phyloP scores from a whole-genome alignment of 2,113 vertebrate genomes.

The Amia ocellicauda region DNA sequence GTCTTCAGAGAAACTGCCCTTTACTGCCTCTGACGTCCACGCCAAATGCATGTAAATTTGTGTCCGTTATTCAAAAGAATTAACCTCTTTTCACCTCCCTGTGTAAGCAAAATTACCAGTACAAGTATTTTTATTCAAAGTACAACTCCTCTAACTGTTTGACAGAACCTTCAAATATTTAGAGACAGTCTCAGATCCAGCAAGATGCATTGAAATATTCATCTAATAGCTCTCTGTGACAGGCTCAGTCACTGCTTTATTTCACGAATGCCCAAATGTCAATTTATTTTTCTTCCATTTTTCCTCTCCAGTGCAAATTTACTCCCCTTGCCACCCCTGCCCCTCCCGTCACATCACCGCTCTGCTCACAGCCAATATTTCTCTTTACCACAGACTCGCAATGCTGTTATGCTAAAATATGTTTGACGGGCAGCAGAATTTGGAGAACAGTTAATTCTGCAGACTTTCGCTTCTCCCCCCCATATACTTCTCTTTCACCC shows the following conservation, averaged over 20 bases:
- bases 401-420: slow-evolving; percentile 47
- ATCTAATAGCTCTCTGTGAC: slow-evolving; percentile 47
- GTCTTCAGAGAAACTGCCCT: no score
- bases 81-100: no score
- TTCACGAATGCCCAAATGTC: slow-evolving; percentile 30
- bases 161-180: slow-evolving; percentile 34
- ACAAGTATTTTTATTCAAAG: slow-evolving; percentile 22
- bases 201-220: slow-evolving; percentile 48
- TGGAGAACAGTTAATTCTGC: slow-evolving; percentile 43
- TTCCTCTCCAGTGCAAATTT: slow-evolving; percentile 26
- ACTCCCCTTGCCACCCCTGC: slow-evolving; percentile 19
- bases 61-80: no score
- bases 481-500: slow-evolving; percentile 12
- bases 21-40: no score
- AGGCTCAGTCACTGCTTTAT: slow-evolving; percentile 29
- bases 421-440: slow-evolving; percentile 41
- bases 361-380: slow-evolving; percentile 34
- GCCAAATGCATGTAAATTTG: no score
- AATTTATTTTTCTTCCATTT: slow-evolving; percentile 32
- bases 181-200: slow-evolving; percentile 25
- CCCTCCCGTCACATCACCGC: slow-evolving; percentile 23
- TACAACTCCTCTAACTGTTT: slow-evolving; percentile 32
- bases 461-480: slow-evolving; percentile 12
- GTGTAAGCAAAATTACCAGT: slow-evolving; percentile 29
- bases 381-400: slow-evolving; percentile 33